Conservation (phyloP, 2,113 vertebrate genomes). For the Syngnathus floridae region DNA sequence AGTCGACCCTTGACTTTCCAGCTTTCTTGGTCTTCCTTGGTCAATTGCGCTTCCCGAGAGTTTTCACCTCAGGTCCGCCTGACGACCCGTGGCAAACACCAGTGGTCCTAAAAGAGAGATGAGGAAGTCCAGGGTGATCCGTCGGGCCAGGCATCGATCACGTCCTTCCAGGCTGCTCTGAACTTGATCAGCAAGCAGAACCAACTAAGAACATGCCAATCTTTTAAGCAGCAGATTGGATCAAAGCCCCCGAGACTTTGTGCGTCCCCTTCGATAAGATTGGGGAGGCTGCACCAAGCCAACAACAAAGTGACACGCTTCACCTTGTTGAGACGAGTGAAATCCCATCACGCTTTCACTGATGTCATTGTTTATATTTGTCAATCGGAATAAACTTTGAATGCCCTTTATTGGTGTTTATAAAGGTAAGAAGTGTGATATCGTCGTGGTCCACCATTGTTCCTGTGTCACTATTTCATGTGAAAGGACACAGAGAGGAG, state of each 20-base stretch:
- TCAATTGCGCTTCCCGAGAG: neutral
- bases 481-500: neutral
- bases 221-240: conserved; percentile 37
- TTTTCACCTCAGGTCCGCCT: conserved; percentile 21
- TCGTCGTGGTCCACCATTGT: neutral
- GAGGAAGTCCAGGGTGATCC: conserved; percentile 4
- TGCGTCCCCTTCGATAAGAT: neutral
- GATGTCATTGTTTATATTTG: no score
- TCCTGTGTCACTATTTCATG: neutral
- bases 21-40: neutral
- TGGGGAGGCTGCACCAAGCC: neutral
- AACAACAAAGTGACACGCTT: neutral
- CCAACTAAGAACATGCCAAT: conserved; percentile 29
- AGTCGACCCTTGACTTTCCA: no score
- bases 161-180: neutral
- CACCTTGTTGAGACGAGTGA: neutral
- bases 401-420: neutral
- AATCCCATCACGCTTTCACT: neutral
- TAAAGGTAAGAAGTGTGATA: neutral
- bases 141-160: conserved; percentile 2
- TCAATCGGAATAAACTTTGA: no score
- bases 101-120: conserved; percentile 6
- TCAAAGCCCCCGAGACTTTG: conserved; percentile 18
- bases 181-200: conserved; percentile 38
- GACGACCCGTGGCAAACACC: conserved; percentile 11